phyloP scores from a whole-genome alignment of 2,113 vertebrate genomes.

The Fulmarus glacialis region DNA sequence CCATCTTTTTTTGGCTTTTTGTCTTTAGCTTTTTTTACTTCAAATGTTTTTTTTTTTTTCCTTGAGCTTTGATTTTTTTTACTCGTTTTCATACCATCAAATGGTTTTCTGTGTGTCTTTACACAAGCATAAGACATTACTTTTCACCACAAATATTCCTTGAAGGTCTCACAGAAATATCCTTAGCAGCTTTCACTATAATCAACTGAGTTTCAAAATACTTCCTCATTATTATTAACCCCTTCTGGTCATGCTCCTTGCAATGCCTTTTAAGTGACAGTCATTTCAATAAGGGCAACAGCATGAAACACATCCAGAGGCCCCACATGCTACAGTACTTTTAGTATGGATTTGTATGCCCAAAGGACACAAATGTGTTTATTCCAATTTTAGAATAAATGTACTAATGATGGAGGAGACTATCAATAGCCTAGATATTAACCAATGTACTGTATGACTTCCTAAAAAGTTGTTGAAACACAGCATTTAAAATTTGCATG shows the following conservation, averaged over 20 bases:
- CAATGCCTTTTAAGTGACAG: neutral
- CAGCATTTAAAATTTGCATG: neutral
- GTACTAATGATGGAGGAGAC: neutral
- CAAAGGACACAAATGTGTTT: neutral
- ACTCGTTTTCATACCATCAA: neutral
- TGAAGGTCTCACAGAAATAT: neutral
- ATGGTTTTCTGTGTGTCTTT: neutral
- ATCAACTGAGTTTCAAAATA: neutral
- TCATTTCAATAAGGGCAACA: neutral
- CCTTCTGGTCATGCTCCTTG: neutral
- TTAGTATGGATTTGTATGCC: neutral
- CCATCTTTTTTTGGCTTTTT: neutral
- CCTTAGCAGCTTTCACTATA: neutral
- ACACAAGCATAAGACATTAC: neutral
- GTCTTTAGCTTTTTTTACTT: neutral
- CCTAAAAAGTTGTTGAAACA: neutral
- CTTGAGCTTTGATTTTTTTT: neutral
- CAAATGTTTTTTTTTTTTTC: neutral
- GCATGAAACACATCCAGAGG: neutral
- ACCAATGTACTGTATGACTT: neutral
- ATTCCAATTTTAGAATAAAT: conserved; percentile 1
- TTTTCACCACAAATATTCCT: neutral
- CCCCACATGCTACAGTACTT: neutral
- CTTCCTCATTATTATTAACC: neutral
- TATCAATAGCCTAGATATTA: neutral